Conservation (phyloP, 2,888 invertebrate genomes). For the Drosophila yooni region DNA sequence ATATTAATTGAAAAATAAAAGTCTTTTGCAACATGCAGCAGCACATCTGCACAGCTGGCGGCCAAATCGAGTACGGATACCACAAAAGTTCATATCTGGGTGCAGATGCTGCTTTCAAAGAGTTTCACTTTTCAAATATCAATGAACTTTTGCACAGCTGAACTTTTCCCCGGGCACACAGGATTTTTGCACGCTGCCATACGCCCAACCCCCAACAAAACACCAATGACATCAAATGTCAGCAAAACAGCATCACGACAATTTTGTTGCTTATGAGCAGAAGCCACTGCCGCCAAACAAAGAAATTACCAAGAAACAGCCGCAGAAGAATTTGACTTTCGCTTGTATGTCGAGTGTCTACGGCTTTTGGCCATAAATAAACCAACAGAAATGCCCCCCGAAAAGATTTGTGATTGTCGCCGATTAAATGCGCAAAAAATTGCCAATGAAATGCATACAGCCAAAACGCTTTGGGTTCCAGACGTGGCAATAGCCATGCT, state of each 20-base stretch:
- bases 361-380: conserved; percentile 69
- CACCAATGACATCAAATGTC: conserved; percentile 55
- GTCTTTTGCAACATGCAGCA: conserved; percentile 58
- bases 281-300: conserved; percentile 58
- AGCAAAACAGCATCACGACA: conserved; percentile 53
- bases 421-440: conserved; percentile 77
- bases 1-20: conserved; percentile 78
- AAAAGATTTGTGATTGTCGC: conserved; percentile 79
- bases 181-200: conserved; percentile 45
- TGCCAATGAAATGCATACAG: conserved; percentile 41
- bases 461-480: conserved; percentile 64
- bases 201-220: conserved; percentile 35
- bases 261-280: conserved; percentile 46
- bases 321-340: conserved; percentile 78
- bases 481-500: conserved; percentile 34
- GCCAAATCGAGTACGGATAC: conserved; percentile 30
- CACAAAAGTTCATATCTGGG: conserved; percentile 58
- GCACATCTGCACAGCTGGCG: conserved; percentile 57
- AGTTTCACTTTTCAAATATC: conserved; percentile 81
- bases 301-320: conserved; percentile 70
- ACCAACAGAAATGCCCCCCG: conserved; percentile 35
- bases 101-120: conserved; percentile 41
- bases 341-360: conserved; percentile 64
- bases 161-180: conserved; percentile 55
- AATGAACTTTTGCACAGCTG: conserved; percentile 69